Percentiles rank a stretch among this genome's conserved stretches.
Conservation (phyloP, 2,888 invertebrate genomes). For the Pyralis farinalis region DNA sequence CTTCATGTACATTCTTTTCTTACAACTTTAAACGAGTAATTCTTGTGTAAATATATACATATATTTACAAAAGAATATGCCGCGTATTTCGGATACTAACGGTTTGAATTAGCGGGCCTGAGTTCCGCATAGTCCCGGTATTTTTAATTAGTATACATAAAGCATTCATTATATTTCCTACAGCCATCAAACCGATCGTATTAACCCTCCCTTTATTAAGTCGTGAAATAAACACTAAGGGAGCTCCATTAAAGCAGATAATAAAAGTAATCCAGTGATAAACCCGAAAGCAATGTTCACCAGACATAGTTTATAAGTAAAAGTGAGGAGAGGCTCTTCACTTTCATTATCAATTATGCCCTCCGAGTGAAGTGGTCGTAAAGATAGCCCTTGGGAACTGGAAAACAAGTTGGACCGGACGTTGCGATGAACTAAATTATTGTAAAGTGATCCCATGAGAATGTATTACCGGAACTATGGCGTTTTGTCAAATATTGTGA, state of each 20-base stretch:
- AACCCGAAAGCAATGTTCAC: not conserved
- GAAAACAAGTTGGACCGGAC: slow-evolving; percentile 16
- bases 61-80: no score
- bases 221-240: not conserved
- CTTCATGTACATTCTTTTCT: no score
- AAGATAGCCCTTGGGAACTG: slow-evolving; percentile 15
- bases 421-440: not conserved
- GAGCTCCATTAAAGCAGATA: slow-evolving; percentile 5
- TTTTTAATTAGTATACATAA: no score
- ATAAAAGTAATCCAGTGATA: slow-evolving; percentile 10
- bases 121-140: no score
- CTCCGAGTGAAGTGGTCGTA: slow-evolving; percentile 17
- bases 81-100: no score
- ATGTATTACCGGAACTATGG: not conserved
- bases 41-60: no score
- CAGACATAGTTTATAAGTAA: slow-evolving; percentile 8
- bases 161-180: slow-evolving; percentile 4
- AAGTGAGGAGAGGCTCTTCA: slow-evolving; percentile 13
- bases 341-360: slow-evolving; percentile 24
- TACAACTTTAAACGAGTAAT: no score
- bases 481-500: no score
- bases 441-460: not conserved
- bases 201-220: not conserved
- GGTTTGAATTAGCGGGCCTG: no score
- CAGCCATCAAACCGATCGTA: not conserved